phyloP scores from a whole-genome alignment of 2,113 vertebrate genomes.

The Mesitornis unicolor region DNA sequence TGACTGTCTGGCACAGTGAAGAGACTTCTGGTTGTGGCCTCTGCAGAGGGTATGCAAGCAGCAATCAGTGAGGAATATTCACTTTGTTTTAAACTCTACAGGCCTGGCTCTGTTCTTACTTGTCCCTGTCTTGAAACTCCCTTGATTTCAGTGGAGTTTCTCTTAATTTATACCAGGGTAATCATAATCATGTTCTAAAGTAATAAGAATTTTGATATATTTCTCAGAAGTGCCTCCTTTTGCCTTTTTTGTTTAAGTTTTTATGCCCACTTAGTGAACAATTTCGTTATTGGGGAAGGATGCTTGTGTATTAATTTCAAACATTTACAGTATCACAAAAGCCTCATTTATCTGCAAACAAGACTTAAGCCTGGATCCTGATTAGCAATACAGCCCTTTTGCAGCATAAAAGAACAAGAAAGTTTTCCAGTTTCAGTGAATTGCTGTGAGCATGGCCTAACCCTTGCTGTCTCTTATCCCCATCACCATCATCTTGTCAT shows the following conservation, averaged over 20 bases:
- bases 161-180: conserved; percentile 45
- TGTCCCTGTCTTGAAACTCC: background rate
- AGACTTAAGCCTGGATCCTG: background rate
- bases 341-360: background rate
- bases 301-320: background rate
- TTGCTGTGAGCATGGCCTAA: background rate
- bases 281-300: conserved; percentile 12
- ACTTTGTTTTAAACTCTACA: background rate
- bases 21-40: background rate
- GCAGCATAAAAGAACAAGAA: background rate
- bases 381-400: background rate
- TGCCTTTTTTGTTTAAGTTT: conserved; percentile 19
- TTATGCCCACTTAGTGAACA: conserved; percentile 21
- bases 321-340: background rate
- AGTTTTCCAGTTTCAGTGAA: background rate
- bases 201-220: conserved; percentile 19
- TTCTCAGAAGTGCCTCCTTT: conserved; percentile 42
- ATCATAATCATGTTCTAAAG: conserved; percentile 38
- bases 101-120: background rate
- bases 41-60: background rate
- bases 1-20: background rate
- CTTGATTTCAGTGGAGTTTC: conserved; percentile 42
- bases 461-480: background rate
- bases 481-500: background rate
- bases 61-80: background rate